Percentiles rank a stretch among this genome's conserved stretches.
Conservation (phyloP, 1,140 invertebrate genomes). For the Helicoverpa armigera region DNA sequence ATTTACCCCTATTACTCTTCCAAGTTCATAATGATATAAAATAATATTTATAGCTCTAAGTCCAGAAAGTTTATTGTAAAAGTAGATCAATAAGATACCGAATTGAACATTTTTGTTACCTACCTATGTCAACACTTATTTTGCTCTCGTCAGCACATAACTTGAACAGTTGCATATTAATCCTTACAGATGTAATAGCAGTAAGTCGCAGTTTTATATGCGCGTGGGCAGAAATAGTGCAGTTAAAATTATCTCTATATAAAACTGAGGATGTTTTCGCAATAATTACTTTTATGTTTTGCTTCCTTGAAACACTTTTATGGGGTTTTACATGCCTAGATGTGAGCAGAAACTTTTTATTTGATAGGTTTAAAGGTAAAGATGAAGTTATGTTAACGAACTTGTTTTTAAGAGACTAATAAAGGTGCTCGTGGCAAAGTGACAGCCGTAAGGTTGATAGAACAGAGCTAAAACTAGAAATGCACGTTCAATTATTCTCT, state of each 20-base stretch:
- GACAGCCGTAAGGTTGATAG: too few species aligned
- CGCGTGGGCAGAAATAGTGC: conserved; percentile 33
- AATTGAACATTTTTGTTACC: too few species aligned
- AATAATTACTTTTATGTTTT: conserved; percentile 32
- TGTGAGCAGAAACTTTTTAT: not conserved
- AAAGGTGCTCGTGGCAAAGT: too few species aligned
- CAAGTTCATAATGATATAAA: too few species aligned
- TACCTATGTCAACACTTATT: too few species aligned
- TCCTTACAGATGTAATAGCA: conserved; percentile 5
- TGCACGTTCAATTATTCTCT: too few species aligned
- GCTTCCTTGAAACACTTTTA: conserved; percentile 18
- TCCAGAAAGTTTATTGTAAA: not conserved
- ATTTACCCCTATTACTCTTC: too few species aligned
- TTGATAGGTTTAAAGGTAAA: not conserved
- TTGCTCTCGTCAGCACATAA: not conserved
- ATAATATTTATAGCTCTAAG: too few species aligned
- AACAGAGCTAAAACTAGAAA: too few species aligned
- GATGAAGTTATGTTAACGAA: not conserved
- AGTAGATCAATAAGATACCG: too few species aligned
- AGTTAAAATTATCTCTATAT: conserved; percentile 42
- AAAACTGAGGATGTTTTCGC: conserved; percentile 17
- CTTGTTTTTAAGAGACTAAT: too few species aligned
- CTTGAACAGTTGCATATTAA: conserved; percentile 34
- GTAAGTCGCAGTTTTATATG: conserved; percentile 40
- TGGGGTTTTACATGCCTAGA: not conserved